Evolutionary conservation across 2,113 vertebrate species (phyloP).

Genomic region (Cranoglanis bouderius): DNA sequence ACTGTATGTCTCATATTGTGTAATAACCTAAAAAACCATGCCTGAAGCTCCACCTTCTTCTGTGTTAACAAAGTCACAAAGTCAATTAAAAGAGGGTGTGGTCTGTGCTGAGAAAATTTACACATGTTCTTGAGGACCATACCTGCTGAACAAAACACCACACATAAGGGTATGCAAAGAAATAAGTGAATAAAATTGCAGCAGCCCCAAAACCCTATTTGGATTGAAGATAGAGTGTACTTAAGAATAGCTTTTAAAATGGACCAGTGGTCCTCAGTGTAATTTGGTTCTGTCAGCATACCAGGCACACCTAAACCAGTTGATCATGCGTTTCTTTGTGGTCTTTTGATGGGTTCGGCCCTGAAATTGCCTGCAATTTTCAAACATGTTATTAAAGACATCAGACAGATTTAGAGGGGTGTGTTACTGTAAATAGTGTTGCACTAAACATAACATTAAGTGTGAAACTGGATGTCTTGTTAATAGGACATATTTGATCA

Average conservation of each 20-base stretch:
- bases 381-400: not conserved
- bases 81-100: not conserved
- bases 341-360: not conserved
- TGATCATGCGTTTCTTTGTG: not conserved
- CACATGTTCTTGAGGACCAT: not conserved
- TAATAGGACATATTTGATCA: not conserved
- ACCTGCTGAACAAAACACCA: not conserved
- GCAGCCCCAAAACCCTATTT: not conserved
- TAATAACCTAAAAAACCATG: not conserved
- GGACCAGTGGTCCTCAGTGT: too few species aligned
- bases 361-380: too few species aligned
- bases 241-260: not conserved
- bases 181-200: not conserved
- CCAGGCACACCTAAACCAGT: not conserved
- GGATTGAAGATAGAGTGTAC: not conserved
- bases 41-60: slow-evolving; percentile 2
- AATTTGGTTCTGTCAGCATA: not conserved
- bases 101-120: not conserved
- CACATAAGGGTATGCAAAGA: too few species aligned
- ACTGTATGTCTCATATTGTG: not conserved
- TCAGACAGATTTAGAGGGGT: not conserved
- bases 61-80: not conserved
- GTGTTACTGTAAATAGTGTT: not conserved
- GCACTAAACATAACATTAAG: not conserved
- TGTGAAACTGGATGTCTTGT: not conserved